phyloP scores from a whole-genome alignment of 35 echinoderm and acorn worm species.

The Ptychodera flava region DNA sequence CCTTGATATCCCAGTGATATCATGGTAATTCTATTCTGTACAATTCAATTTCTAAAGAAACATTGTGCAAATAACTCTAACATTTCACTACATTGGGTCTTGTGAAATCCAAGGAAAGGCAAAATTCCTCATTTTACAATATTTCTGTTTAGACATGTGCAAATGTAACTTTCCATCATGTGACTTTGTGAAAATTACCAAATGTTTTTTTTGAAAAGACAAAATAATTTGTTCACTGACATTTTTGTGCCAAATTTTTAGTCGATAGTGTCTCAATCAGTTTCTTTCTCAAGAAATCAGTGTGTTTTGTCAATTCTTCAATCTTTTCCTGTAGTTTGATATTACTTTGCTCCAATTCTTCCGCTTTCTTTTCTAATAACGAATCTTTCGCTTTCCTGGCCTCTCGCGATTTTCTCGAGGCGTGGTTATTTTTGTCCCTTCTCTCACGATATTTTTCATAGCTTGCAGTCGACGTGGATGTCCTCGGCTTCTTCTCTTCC shows the following conservation, averaged over 20 bases:
- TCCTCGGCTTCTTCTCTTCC: not conserved
- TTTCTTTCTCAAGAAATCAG: not conserved
- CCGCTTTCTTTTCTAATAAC: conserved; percentile 7
- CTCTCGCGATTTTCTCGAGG: not conserved
- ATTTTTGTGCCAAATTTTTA: not conserved
- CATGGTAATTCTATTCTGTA: no score
- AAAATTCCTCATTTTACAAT: no score
- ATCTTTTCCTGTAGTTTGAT: not conserved
- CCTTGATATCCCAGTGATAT: no score
- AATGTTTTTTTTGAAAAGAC: no score
- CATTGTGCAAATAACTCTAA: no score
- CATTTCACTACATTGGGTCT: no score
- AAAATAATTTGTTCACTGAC: no score
- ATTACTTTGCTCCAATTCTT: not conserved
- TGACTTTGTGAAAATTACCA: no score
- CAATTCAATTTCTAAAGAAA: no score
- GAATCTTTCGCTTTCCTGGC: not conserved
- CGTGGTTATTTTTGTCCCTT: conserved; percentile 13
- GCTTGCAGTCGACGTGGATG: not conserved
- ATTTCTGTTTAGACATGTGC: no score
- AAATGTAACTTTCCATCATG: no score
- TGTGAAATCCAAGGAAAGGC: no score
- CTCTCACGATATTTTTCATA: conserved; percentile 8
- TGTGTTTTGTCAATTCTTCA: not conserved
- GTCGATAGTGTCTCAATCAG: not conserved